Base-by-base conservation (phyloP, 2,797 vertebrate genomes). In the Chelonia mydas region DNA sequence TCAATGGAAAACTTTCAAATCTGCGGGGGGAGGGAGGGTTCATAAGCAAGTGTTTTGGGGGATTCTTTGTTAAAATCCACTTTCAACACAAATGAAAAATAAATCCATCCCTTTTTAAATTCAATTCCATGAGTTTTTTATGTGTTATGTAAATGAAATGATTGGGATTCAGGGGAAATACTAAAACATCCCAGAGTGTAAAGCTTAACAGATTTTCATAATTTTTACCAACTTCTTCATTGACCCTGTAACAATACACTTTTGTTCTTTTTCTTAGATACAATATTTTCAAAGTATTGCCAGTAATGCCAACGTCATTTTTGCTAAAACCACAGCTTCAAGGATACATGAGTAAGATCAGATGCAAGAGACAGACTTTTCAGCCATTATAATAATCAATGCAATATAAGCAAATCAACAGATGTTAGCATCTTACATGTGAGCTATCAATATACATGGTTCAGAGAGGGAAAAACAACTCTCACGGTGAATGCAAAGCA, bases 401-500 rank as follows among this genome's bases (percentile, higher is more conserved):
- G 28, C 15, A 82, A 65, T 16, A 86, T 15, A 83, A 51, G 76
- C 8, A 86, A 65, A 41, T 27, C 37, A 81, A 13, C 23, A 49
- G 11, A 49, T 57, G 12, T 11, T 84, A 91, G n/a, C 92, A 91
- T 79, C 37, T 94, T 94, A 57, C 7, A 59, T 86, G 53, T 92
- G 82, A 96, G 59, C 93, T 95, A 86, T 83, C 86, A 92, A 54
- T 23, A 37, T 89, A 92, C 11, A n/a, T 85, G 89, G 77, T 95
- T 96, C 88, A 94, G 80, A 90, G 81, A 93, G 49, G 10, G 50
- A 28, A 89, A 98, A 97, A 92, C 91, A 96, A 96, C 68, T 95
- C 96, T 57, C 95, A 93, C 96, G 54, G 80, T 94, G 95, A 96
- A 95, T 96, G 91, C 45, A 96, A 97, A 98, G 90, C 93, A 94